Percentiles rank a stretch among this genome's conserved stretches.
phyloP scores from a whole-genome alignment of 2,888 invertebrate species.

The Morpho deidamia region DNA sequence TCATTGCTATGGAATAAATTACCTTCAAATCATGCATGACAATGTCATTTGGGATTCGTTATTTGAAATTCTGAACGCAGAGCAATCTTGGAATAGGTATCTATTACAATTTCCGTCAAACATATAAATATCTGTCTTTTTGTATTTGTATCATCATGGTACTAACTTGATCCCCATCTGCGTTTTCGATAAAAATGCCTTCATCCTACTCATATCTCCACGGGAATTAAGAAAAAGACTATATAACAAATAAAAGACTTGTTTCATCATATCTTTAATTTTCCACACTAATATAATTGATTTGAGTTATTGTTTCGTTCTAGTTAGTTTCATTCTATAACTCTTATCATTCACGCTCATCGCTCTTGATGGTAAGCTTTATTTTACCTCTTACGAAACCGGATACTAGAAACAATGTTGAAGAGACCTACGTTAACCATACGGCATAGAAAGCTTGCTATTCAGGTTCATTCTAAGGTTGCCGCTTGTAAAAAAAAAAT shows the following conservation, averaged over 20 bases:
- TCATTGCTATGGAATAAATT: neutral
- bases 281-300: too few species aligned
- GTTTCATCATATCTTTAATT: too few species aligned
- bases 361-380: neutral
- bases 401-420: constrained; percentile 4
- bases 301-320: neutral
- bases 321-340: neutral
- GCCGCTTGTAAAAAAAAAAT: neutral
- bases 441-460: constrained; percentile 8
- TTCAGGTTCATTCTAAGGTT: constrained; percentile 13
- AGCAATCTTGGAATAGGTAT: too few species aligned
- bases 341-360: neutral
- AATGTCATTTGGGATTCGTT: constrained; percentile 3
- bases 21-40: neutral
- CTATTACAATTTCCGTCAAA: too few species aligned
- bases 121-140: too few species aligned
- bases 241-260: too few species aligned
- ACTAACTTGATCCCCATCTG: too few species aligned
- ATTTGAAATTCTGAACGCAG: constrained; percentile 7
- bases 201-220: too few species aligned
- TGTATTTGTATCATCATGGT: too few species aligned
- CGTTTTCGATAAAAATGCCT: too few species aligned
- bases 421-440: constrained; percentile 9
- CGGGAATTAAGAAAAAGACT: too few species aligned
- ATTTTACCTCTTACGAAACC: constrained; percentile 3